phyloP scores from a whole-genome alignment of 2,888 invertebrate genomes.

The Drosophila recens region DNA sequence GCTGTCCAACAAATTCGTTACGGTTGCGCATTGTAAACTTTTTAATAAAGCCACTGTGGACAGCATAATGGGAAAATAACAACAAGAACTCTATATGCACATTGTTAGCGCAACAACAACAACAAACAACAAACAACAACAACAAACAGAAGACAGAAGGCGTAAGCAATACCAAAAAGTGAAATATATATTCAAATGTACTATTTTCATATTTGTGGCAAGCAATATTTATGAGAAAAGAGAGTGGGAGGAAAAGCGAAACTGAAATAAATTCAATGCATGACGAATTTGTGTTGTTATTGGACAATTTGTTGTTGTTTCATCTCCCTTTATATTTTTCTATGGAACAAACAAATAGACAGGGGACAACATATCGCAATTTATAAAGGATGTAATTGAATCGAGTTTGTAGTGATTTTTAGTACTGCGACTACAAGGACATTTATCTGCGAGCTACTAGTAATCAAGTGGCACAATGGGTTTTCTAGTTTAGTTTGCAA shows the following conservation, averaged over 20 bases:
- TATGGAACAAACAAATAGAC: not conserved
- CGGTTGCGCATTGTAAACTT: conserved; percentile 63
- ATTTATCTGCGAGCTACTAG: conserved; percentile 1
- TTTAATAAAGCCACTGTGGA: conserved; percentile 74
- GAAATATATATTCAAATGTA: not conserved
- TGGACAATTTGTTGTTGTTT: conserved; percentile 1
- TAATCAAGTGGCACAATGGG: conserved; percentile 18
- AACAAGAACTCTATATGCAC: conserved; percentile 36
- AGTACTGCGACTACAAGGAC: not conserved
- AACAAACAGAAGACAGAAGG: conserved; percentile 14
- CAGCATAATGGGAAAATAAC: conserved; percentile 47
- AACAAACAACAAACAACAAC: not conserved
- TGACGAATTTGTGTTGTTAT: conserved; percentile 54
- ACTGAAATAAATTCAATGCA: conserved; percentile 59
- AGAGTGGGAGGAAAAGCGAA: conserved; percentile 7
- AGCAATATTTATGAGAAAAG: conserved; percentile 23
- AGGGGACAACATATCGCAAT: conserved; percentile 1
- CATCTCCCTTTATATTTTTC: not conserved
- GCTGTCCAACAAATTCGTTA: conserved; percentile 28
- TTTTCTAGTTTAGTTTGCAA: not conserved
- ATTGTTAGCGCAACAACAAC: conserved; percentile 34
- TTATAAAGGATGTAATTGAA: conserved; percentile 9
- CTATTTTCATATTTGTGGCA: conserved; percentile 4
- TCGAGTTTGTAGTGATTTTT: conserved; percentile 10
- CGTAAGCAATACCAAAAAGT: conserved; percentile 40